These are phyloP conservation scores for Phymanthus crucifer DNA, from an alignment of 92 coral and sea anemone species.

Conservation along the genomic window DNA sequence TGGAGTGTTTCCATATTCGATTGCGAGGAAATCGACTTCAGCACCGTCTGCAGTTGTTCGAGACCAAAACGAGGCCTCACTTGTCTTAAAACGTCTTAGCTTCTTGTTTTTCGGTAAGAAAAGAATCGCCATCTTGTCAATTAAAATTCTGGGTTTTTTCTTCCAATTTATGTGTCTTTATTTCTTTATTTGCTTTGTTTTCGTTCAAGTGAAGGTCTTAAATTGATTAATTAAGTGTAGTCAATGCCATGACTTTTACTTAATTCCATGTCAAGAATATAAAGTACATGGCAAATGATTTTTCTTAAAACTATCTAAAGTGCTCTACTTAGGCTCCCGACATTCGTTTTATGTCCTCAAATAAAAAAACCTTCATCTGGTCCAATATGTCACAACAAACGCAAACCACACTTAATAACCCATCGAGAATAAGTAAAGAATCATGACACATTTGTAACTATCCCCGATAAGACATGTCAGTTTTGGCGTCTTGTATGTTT, in stretches of 20 bases:
- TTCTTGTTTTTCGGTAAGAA: too few species aligned
- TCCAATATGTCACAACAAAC: background rate
- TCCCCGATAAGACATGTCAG: background rate
- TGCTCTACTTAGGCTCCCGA: background rate
- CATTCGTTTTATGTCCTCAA: background rate
- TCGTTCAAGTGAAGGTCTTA: background rate
- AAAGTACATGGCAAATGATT: background rate
- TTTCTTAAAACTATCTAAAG: background rate
- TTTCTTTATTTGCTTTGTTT: too few species aligned
- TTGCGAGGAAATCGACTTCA: background rate
- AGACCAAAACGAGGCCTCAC: background rate
- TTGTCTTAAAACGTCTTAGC: background rate
- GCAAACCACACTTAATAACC: background rate
- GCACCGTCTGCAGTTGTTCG: background rate
- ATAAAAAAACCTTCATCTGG: background rate
- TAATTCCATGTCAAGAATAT: background rate
- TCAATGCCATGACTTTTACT: background rate
- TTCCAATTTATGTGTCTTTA: background rate
- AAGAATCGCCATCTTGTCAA: too few species aligned
- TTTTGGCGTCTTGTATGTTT: background rate
- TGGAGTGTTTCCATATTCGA: background rate
- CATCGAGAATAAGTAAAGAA: background rate
- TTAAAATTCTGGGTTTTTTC: background rate
- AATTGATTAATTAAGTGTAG: background rate
- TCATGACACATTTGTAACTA: background rate